phyloP scores from a whole-genome alignment of 1,140 invertebrate genomes.

The Ridgeia piscesae region DNA sequence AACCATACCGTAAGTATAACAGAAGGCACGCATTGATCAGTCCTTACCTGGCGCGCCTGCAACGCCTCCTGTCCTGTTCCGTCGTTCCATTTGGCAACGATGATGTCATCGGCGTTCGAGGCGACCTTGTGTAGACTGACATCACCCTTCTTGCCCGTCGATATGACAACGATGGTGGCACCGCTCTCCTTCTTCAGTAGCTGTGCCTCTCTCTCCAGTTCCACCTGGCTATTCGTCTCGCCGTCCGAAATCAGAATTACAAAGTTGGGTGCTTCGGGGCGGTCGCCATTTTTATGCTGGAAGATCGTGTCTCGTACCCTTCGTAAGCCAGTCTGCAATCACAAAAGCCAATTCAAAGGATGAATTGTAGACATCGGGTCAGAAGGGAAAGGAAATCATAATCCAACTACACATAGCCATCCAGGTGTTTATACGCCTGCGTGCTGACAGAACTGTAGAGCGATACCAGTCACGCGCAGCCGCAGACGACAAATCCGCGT shows the following conservation, averaged over 20 bases:
- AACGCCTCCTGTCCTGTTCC: background rate
- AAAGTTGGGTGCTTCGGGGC: constrained; percentile 7
- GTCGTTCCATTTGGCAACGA: background rate
- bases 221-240: background rate
- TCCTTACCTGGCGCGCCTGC: background rate
- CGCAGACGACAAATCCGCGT: background rate
- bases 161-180: background rate
- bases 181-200: background rate
- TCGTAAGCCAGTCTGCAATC: background rate
- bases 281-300: constrained; percentile 4
- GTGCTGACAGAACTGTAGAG: no score
- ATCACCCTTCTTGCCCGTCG: background rate
- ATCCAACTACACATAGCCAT: no score
- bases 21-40: no score
- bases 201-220: background rate
- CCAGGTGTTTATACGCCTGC: no score
- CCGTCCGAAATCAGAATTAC: constrained; percentile 18
- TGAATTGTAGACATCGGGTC: no score
- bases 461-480: background rate
- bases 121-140: background rate
- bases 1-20: no score
- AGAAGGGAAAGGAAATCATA: no score
- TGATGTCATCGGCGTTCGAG: background rate
- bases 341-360: no score
- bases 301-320: background rate